Conservation (phyloP, 2,888 invertebrate species). For the Lissonota sp. region DNA sequence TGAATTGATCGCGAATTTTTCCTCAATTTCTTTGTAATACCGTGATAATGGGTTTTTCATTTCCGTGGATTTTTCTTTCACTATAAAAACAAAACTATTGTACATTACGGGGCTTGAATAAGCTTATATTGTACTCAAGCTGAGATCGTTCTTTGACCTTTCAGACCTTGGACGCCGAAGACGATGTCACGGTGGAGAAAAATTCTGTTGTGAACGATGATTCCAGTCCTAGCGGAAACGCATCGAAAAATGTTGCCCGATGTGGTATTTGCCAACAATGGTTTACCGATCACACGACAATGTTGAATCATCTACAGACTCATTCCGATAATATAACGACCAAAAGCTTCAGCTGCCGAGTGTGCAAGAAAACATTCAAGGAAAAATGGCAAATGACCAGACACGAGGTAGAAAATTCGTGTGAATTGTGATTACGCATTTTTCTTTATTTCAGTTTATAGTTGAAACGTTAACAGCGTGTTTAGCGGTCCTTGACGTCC, state of each 20-base stretch:
- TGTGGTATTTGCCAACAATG: conserved; percentile 77
- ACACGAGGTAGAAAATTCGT: conserved; percentile 73
- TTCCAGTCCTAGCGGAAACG: conserved; percentile 57
- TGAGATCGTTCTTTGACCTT: conserved; percentile 14
- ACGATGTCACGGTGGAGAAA: conserved; percentile 67
- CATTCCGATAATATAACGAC: conserved; percentile 75
- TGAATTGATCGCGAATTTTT: conserved; percentile 34
- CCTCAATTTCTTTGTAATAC: too few relatives aligned
- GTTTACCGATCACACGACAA: conserved; percentile 78
- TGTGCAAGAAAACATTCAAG: conserved; percentile 78
- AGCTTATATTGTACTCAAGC: too few relatives aligned
- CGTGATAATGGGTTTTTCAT: too few relatives aligned
- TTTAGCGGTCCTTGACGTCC: too few relatives aligned
- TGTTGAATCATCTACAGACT: conserved; percentile 77
- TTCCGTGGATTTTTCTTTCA: too few relatives aligned
- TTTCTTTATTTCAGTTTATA: too few relatives aligned
- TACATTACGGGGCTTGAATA: too few relatives aligned
- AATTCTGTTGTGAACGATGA: conserved; percentile 69
- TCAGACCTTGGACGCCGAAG: conserved; percentile 69
- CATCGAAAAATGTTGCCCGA: conserved; percentile 75
- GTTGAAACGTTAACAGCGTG: too few relatives aligned
- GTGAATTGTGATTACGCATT: conserved; percentile 8
- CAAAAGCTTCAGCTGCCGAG: conserved; percentile 74
- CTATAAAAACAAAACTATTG: too few relatives aligned
- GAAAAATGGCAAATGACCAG: conserved; percentile 78